Evolutionary conservation across 2,888 invertebrate genomes (phyloP).

Genomic region (Anarsia innoxiella): DNA sequence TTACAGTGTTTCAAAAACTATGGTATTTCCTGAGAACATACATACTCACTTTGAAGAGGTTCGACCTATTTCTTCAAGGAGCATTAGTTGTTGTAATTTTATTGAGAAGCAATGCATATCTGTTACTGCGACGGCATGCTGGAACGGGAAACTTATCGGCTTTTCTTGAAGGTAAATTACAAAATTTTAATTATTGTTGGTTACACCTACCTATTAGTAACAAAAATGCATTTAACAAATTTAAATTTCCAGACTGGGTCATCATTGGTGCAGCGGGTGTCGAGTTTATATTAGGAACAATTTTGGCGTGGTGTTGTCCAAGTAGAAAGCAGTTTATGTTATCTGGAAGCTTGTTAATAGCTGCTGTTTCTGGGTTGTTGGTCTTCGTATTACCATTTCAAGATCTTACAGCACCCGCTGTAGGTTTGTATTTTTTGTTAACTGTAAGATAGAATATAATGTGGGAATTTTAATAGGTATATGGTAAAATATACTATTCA

Average conservation of each 20-base stretch:
- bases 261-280: conserved; percentile 35
- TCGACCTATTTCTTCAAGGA: conserved; percentile 62
- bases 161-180: conserved; percentile 40
- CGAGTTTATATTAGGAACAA: conserved; percentile 40
- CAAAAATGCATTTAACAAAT: too few species aligned
- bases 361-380: conserved; percentile 38
- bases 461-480: too few species aligned
- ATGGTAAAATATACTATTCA: too few species aligned
- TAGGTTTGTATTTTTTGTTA: conserved; percentile 41
- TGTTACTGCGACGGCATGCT: conserved; percentile 48
- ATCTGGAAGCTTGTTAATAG: conserved; percentile 38
- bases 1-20: conserved; percentile 37
- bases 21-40: conserved; percentile 49
- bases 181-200: conserved; percentile 1
- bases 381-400: conserved; percentile 49
- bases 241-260: conserved; percentile 50
- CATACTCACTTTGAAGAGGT: conserved; percentile 44
- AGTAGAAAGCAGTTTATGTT: conserved; percentile 37
- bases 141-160: conserved; percentile 36
- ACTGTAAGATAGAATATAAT: too few species aligned
- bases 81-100: conserved; percentile 49
- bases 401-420: conserved; percentile 28
- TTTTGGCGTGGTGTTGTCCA: conserved; percentile 48
- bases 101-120: conserved; percentile 46
- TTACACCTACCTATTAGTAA: too few species aligned